Evolutionary conservation across 1,140 invertebrate genomes (phyloP).

Genomic region (Bombus turneri): DNA sequence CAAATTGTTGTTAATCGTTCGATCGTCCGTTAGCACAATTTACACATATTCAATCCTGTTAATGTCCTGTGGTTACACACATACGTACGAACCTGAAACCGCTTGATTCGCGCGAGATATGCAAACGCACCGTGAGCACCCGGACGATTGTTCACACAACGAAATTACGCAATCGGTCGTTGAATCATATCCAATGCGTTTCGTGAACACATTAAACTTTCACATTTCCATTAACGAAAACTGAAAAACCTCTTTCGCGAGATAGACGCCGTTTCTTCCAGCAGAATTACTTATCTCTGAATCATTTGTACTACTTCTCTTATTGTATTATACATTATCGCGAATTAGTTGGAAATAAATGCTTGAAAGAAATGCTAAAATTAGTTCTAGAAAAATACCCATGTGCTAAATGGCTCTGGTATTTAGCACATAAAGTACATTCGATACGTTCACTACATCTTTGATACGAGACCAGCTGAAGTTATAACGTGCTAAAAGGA

Average conservation of each 20-base stretch:
- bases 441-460: neutral
- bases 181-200: slow-evolving; percentile 39
- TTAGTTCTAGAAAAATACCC: neutral
- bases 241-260: neutral
- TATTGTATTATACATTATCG: neutral
- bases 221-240: slow-evolving; percentile 32
- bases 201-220: slow-evolving; percentile 37
- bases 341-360: neutral
- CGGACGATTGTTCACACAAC: slow-evolving; percentile 29
- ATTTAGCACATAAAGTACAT: neutral
- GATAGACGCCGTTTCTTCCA: neutral
- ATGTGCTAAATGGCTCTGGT: neutral
- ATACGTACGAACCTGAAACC: neutral
- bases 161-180: slow-evolving; percentile 32
- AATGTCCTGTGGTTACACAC: neutral
- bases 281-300: too few species aligned
- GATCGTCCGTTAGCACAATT: neutral
- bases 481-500: too few species aligned
- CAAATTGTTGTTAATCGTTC: slow-evolving; percentile 11
- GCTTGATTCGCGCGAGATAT: slow-evolving; percentile 27
- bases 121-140: slow-evolving; percentile 11
- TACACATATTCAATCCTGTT: slow-evolving; percentile 11
- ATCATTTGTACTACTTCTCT: neutral
- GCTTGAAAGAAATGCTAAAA: neutral
- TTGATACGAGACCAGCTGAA: too few species aligned